Evolutionary conservation across 2,888 invertebrate genomes (phyloP), one percentile per base, ranked within the genome.

Genomic region (Thyatira batis): DNA sequence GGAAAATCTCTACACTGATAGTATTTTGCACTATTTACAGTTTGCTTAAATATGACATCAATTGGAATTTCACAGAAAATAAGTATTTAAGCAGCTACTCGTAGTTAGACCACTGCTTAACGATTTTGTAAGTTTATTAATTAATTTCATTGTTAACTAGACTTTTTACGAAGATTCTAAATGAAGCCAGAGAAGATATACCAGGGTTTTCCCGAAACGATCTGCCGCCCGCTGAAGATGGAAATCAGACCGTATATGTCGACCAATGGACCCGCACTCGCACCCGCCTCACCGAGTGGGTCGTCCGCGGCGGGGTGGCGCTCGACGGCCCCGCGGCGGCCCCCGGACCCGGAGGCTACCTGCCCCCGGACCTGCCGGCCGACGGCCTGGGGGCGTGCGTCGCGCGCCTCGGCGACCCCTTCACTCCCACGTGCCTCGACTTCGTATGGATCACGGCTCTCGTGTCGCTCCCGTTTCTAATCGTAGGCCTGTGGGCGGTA

Each of bases 261-360:
- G 33, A 39, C 33, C 13, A 39, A 13, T 39, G 52, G 49, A 96
- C 96, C 96, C 82, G 94, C 0, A 71, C 79, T 3, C 85, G 92
- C 54, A 92, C 92, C 8, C 33, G 73, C 76, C 21, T 83, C 76
- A 48, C 95, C 95, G 95, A 5, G 87, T 87, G 2, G 84, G 87
- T 11, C 85, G 84, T 49, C 96, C 96, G 73, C 85, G 93, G 4
- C 85, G 95, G 30, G 86, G 13, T 17, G 5, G 33, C 13, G 5
- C 5, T 3, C 13, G 33, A 33, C 33, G 13, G 3, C 3, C 3
- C 11, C 94, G 23, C 82, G 90, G 43, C 60, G 51, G 1, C 0
- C 79, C 95, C 48, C 94, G 95, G 0, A 92, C 91, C 30, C 45
- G 11, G 23, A 39, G 27, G 20, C 54, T 13, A n/a, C 51, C 48